A percentile compares a stretch with the other conserved stretches of the same genome.
Conservation (phyloP, 2,797 vertebrate species). For the Pempheris klunzingeri region DNA sequence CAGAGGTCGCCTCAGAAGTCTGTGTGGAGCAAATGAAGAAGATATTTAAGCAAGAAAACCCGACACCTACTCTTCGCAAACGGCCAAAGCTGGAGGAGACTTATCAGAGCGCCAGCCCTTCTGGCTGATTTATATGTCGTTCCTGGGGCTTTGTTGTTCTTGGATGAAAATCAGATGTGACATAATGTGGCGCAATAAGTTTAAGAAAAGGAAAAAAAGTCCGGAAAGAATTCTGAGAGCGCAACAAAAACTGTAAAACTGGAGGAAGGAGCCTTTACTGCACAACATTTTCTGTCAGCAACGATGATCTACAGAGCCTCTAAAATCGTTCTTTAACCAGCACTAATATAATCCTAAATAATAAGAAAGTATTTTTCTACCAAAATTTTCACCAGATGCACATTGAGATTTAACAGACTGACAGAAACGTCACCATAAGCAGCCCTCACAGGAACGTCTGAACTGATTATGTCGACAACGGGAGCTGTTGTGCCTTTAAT, state of each 20-base stretch:
- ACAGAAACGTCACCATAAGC: not conserved
- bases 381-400: not conserved
- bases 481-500: constrained; percentile 56
- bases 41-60: constrained; percentile 73
- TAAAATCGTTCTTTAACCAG: constrained; percentile 12
- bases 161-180: not conserved
- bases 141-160: not conserved
- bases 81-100: constrained; percentile 54
- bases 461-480: not conserved
- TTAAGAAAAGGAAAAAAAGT: not conserved
- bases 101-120: not conserved
- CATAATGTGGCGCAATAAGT: not conserved
- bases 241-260: not conserved
- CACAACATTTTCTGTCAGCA: constrained; percentile 25
- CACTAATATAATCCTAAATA: constrained; percentile 3
- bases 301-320: not conserved
- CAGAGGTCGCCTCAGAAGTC: constrained; percentile 81
- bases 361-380: constrained; percentile 35
- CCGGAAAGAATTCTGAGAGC: not conserved
- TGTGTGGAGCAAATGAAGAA: constrained; percentile 86
- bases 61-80: constrained; percentile 3
- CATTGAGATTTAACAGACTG: not conserved
- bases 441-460: constrained; percentile 8
- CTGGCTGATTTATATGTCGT: not conserved
- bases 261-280: constrained; percentile 20